A percentile compares a stretch with the other conserved stretches of the same genome.
Evolutionary conservation across 1,140 invertebrate species (phyloP).

Genomic region (Magallana angulata): DNA sequence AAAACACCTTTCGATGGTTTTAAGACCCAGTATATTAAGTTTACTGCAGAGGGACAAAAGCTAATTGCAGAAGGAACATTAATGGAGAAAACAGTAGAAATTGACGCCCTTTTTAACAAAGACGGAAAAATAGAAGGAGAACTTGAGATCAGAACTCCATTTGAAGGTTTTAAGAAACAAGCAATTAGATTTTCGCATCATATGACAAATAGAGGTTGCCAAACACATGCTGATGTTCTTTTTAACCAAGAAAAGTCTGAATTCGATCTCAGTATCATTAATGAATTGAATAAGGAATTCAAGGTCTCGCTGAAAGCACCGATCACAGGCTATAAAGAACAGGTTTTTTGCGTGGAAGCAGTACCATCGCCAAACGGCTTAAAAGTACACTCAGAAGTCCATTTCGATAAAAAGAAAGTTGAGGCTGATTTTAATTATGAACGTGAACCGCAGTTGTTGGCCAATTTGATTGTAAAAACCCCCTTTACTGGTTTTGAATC

Average conservation of each 20-base stretch:
- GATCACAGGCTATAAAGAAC: neutral
- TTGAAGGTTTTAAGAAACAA: neutral
- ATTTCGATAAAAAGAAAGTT: neutral
- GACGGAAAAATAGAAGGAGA: constrained; percentile 15
- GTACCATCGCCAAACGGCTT: constrained; percentile 8
- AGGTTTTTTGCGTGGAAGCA: neutral
- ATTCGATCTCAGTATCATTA: constrained; percentile 45
- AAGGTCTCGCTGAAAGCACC: constrained; percentile 39
- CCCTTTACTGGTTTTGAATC: constrained; percentile 45
- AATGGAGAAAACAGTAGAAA: neutral
- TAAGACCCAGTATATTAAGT: neutral
- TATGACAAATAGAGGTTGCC: constrained; percentile 39
- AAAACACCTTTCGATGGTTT: constrained; percentile 28
- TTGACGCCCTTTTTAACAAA: neutral
- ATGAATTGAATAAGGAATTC: constrained; percentile 31
- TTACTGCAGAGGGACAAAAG: neutral
- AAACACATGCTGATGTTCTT: constrained; percentile 40
- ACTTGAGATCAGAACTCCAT: constrained; percentile 38
- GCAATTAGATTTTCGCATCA: constrained; percentile 38
- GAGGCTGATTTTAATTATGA: neutral
- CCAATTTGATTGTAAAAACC: neutral
- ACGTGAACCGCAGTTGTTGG: neutral
- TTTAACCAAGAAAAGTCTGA: constrained; percentile 47
- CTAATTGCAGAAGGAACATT: constrained; percentile 24
- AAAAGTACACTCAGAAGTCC: neutral